These are phyloP conservation scores for Aphodius granarius DNA, from an alignment of 2,888 invertebrate genomes.

Conservation along the genomic window DNA sequence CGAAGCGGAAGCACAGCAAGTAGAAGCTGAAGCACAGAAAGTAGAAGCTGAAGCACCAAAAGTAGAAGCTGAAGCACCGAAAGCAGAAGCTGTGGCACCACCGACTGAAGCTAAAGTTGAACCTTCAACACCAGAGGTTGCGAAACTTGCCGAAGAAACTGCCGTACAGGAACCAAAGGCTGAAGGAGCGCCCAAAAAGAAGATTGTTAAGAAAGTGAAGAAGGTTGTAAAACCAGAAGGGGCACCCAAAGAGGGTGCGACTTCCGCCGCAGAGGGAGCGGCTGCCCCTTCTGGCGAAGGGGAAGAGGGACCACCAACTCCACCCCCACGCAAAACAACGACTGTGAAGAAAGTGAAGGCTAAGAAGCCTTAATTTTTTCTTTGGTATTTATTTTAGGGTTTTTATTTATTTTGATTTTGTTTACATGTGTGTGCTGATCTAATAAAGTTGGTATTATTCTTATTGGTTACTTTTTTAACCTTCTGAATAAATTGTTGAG, in stretches of 20 bases:
- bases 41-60: conserved; percentile 16
- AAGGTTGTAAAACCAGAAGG: conserved; percentile 19
- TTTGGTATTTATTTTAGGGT: background rate
- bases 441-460: background rate
- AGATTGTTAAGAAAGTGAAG: conserved; percentile 20
- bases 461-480: background rate
- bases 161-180: conserved; percentile 6
- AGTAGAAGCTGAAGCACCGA: conserved; percentile 7
- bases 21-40: background rate
- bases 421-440: background rate
- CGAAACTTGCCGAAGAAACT: conserved; percentile 19
- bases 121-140: conserved; percentile 5
- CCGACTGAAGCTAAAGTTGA: conserved; percentile 25
- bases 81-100: conserved; percentile 9
- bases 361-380: conserved; percentile 1
- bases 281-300: background rate
- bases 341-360: conserved; percentile 10
- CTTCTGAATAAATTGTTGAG: background rate
- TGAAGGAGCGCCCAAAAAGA: conserved; percentile 16
- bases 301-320: background rate
- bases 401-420: background rate
- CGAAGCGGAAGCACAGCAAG: background rate
- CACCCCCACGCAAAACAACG: conserved; percentile 6
- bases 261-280: conserved; percentile 38
- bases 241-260: conserved; percentile 5